phyloP scores from a whole-genome alignment of 1,140 invertebrate species.

The Ruditapes philippinarum region DNA sequence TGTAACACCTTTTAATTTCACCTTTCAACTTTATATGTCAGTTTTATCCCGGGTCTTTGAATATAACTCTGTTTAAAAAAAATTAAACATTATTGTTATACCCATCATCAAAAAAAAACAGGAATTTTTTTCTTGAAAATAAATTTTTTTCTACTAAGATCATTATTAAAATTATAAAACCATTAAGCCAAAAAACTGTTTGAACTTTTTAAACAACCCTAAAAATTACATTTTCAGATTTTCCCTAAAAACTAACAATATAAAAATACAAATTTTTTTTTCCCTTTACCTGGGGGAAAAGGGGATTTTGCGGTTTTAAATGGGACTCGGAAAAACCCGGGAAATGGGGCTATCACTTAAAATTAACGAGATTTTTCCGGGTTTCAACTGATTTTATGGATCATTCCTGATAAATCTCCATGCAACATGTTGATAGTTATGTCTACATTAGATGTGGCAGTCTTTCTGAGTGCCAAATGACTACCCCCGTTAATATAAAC shows the following conservation, averaged over 20 bases:
- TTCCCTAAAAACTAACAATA: not conserved
- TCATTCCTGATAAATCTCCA: slow-evolving; percentile 78
- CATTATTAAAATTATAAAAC: too few species aligned
- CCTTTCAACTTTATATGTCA: slow-evolving; percentile 77
- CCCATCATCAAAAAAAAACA: too few species aligned
- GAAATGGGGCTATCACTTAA: slow-evolving; percentile 77
- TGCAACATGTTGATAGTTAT: slow-evolving; percentile 74
- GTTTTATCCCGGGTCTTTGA: slow-evolving; percentile 72
- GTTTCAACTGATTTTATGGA: slow-evolving; percentile 75
- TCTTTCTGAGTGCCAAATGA: slow-evolving; percentile 77
- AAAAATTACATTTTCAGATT: too few species aligned
- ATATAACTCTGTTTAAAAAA: slow-evolving; percentile 74
- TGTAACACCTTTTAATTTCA: slow-evolving; percentile 71
- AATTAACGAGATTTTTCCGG: slow-evolving; percentile 69
- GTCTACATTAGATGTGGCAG: slow-evolving; percentile 31
- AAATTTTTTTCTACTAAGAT: too few species aligned
- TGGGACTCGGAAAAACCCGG: slow-evolving; percentile 76
- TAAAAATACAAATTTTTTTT: not conserved
- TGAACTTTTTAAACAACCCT: too few species aligned
- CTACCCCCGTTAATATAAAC: slow-evolving; percentile 71
- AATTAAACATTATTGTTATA: too few species aligned
- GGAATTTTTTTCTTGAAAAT: too few species aligned
- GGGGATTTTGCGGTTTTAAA: slow-evolving; percentile 72
- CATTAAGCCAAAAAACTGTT: too few species aligned
- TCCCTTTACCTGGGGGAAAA: slow-evolving; percentile 73